Conservation (phyloP, 2,888 invertebrate genomes). For the Himalopsyche tibetana region DNA sequence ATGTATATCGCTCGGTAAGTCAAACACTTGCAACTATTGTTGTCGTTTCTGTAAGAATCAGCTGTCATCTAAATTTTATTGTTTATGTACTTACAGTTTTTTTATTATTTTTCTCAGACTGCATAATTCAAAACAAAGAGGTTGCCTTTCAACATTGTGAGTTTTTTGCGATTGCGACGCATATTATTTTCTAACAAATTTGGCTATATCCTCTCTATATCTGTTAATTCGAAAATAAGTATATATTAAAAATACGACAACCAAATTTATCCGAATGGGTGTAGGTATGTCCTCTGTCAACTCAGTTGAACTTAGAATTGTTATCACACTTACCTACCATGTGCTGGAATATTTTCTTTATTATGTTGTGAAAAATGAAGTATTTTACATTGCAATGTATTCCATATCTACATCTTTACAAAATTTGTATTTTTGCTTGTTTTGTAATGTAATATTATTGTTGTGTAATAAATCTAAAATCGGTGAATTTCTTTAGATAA, state of each 20-base stretch:
- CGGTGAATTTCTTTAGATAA: too few relatives aligned
- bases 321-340: background rate
- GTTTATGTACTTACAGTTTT: conserved; percentile 17
- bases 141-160: background rate
- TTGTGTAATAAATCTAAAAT: too few relatives aligned
- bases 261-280: background rate
- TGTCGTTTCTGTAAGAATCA: conserved; percentile 11
- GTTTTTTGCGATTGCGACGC: background rate
- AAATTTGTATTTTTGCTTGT: too few relatives aligned
- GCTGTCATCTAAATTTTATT: conserved; percentile 10
- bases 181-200: background rate
- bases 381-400: too few relatives aligned
- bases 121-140: conserved; percentile 20
- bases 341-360: background rate
- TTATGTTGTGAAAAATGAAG: background rate
- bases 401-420: too few relatives aligned
- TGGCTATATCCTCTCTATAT: background rate
- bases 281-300: background rate
- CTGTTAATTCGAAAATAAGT: background rate
- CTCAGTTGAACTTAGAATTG: background rate
- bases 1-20: conserved; percentile 16
- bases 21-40: background rate
- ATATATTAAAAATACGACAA: background rate
- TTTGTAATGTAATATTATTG: too few relatives aligned
- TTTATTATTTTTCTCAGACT: background rate